A percentile compares a stretch with the other conserved stretches of the same genome.
Conservation (phyloP, 2,797 vertebrate species). For the Pangasius krempfi region DNA sequence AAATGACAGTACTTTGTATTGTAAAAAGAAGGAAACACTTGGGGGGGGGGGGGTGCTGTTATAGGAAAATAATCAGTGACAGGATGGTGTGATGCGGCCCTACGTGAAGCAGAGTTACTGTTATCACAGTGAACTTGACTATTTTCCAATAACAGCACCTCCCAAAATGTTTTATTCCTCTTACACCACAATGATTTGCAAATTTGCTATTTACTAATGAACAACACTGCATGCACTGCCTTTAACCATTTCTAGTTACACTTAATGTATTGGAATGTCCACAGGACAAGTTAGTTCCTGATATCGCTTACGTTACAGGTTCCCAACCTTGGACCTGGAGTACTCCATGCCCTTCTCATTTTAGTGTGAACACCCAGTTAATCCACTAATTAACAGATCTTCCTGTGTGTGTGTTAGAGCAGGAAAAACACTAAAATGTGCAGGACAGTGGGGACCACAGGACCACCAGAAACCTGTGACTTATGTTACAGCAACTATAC, state of each 20-base stretch:
- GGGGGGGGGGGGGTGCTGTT: not conserved
- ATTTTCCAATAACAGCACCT: not conserved
- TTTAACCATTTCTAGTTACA: not conserved
- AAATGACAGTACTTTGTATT: not conserved
- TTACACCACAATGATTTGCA: not conserved
- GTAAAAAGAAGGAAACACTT: not conserved
- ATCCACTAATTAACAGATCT: not conserved
- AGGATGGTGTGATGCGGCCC: not conserved
- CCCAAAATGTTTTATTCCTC: not conserved
- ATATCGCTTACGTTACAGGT: not conserved
- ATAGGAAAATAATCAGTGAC: not conserved
- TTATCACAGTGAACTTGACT: not conserved
- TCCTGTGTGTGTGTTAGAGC: not conserved
- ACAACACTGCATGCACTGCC: not conserved
- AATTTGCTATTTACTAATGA: not conserved
- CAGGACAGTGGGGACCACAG: not conserved
- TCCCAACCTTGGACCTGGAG: not conserved
- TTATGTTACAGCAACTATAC: not conserved
- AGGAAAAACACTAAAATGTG: not conserved
- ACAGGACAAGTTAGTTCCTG: not conserved
- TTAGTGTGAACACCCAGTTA: not conserved
- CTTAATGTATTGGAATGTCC: not conserved
- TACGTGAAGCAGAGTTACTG: not conserved
- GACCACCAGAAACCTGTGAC: not conserved
- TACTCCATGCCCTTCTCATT: not conserved